Percentiles rank a stretch among this genome's conserved stretches.
These are phyloP conservation scores for Oegoconia quadripuncta DNA, from an alignment of 2,888 invertebrate genomes.

Conservation along the genomic window DNA sequence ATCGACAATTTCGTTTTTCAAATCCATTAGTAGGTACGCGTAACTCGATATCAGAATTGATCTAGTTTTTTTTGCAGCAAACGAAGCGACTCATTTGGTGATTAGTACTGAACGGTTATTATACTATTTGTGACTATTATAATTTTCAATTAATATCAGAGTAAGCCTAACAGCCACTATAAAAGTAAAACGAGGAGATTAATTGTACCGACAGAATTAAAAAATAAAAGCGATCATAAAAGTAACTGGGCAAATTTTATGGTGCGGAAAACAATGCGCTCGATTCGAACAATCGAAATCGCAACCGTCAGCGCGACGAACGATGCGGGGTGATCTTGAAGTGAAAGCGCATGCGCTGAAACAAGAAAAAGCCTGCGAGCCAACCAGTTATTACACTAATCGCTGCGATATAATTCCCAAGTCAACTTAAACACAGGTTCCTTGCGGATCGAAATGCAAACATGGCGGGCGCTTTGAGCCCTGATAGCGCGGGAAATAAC, in stretches of 20 bases:
- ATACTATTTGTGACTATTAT: conserved; percentile 28
- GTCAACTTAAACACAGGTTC: conserved; percentile 79
- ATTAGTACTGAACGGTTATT: conserved; percentile 17
- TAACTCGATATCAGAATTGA: too few species aligned
- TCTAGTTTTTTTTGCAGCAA: not conserved
- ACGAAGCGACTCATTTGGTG: not conserved
- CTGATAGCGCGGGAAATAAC: conserved; percentile 56
- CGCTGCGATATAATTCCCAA: conserved; percentile 78
- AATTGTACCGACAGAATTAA: conserved; percentile 39
- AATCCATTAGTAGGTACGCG: too few species aligned
- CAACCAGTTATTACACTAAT: conserved; percentile 80
- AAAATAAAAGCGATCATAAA: conserved; percentile 50
- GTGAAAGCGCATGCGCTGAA: conserved; percentile 62
- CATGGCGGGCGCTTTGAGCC: conserved; percentile 76
- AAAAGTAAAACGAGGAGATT: conserved; percentile 36
- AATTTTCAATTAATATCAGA: conserved; percentile 34
- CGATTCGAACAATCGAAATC: conserved; percentile 58
- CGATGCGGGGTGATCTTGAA: conserved; percentile 45
- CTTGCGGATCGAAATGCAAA: conserved; percentile 78
- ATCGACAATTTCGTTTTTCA: conserved; percentile 44
- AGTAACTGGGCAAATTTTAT: conserved; percentile 58
- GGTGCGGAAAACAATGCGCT: conserved; percentile 63
- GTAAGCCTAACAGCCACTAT: conserved; percentile 23
- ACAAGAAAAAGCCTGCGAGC: conserved; percentile 66
- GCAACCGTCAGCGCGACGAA: conserved; percentile 49